These are phyloP conservation scores for Helleia helle DNA, from an alignment of 2,888 invertebrate species.

Conservation along the genomic window DNA sequence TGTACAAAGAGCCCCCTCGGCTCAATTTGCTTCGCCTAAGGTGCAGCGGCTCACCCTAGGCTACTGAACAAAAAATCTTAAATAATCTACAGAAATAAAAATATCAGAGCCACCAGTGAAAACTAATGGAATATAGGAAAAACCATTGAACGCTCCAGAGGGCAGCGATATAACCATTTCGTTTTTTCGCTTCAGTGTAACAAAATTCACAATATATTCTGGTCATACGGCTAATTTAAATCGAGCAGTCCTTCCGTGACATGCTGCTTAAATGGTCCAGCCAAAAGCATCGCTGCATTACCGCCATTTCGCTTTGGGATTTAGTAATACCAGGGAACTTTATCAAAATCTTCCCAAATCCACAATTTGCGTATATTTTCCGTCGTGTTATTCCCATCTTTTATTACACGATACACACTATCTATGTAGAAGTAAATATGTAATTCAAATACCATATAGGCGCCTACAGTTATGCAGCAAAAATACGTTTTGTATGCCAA, in stretches of 20 bases:
- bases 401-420: too few species aligned
- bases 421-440: too few species aligned
- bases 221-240: conserved; percentile 17
- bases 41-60: too few species aligned
- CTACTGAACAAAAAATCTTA: too few species aligned
- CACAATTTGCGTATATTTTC: too few species aligned
- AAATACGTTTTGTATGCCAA: too few species aligned
- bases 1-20: too few species aligned
- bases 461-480: too few species aligned
- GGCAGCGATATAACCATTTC: conserved; percentile 16
- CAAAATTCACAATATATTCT: conserved; percentile 14
- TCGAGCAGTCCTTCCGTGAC: conserved; percentile 15
- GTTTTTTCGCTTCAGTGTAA: conserved; percentile 16
- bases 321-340: neutral
- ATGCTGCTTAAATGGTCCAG: conserved; percentile 1
- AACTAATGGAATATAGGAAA: conserved; percentile 8
- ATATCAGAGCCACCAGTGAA: neutral
- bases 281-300: neutral
- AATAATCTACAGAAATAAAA: neutral
- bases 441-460: too few species aligned
- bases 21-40: too few species aligned
- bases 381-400: too few species aligned
- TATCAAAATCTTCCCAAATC: neutral
- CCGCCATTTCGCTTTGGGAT: neutral
- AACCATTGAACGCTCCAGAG: conserved; percentile 16